phyloP scores from a whole-genome alignment of 2,888 invertebrate species.

The Tetranychus truncatus region DNA sequence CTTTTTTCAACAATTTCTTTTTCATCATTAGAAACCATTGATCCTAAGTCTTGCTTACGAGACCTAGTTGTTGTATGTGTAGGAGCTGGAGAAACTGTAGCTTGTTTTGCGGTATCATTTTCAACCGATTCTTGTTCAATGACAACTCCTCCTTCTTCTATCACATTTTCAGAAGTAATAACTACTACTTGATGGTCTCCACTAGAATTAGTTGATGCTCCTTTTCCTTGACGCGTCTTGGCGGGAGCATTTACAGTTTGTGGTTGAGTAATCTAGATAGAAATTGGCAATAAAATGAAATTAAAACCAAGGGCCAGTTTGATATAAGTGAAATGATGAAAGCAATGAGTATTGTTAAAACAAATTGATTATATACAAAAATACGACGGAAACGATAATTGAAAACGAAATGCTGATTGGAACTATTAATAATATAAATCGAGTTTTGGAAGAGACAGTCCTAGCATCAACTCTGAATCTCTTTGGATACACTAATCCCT shows the following conservation, averaged over 20 bases:
- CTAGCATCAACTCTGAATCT: not conserved
- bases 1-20: constrained; percentile 12
- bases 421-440: too few relatives aligned
- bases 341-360: not conserved
- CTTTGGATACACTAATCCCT: not conserved
- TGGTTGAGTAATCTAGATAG: not conserved
- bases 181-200: constrained; percentile 12
- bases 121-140: constrained; percentile 8
- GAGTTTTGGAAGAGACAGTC: too few relatives aligned
- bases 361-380: not conserved
- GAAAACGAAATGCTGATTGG: not conserved
- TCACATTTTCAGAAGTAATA: constrained; percentile 11
- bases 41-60: constrained; percentile 17
- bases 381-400: not conserved
- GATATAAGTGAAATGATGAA: not conserved
- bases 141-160: constrained; percentile 16
- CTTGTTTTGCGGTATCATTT: constrained; percentile 1
- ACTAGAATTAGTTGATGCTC: not conserved
- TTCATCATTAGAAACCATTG: constrained; percentile 11
- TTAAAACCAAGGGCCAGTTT: not conserved
- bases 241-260: not conserved
- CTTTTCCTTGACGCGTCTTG: constrained; percentile 1
- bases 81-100: not conserved
- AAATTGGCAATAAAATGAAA: not conserved
- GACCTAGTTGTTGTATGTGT: constrained; percentile 9